Conservation (phyloP, 2,888 invertebrate species). For the Gymnoscelis rufifasciata region DNA sequence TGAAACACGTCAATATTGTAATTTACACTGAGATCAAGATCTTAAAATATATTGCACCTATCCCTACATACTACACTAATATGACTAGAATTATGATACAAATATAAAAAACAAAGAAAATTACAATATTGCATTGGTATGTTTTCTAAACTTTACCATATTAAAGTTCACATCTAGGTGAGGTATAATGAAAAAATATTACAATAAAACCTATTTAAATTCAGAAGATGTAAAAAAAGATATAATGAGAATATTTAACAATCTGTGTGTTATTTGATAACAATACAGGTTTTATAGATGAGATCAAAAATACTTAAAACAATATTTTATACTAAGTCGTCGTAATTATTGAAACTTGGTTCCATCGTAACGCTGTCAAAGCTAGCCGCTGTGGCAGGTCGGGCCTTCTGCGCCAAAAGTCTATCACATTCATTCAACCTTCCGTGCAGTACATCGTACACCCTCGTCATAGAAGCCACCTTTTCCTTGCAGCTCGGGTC, state of each 20-base stretch:
- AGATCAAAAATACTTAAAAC: constrained; percentile 10
- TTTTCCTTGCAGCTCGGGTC: constrained; percentile 74
- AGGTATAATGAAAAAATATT: too few relatives aligned
- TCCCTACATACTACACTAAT: constrained; percentile 5
- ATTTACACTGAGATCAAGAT: constrained; percentile 33
- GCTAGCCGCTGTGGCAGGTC: constrained; percentile 38
- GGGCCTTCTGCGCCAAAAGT: constrained; percentile 59
- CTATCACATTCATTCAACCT: constrained; percentile 67
- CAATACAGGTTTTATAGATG: constrained; percentile 6
- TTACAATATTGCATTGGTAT: not conserved
- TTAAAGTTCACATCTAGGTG: too few relatives aligned
- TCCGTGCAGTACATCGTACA: constrained; percentile 68
- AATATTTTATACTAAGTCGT: constrained; percentile 49
- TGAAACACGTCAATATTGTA: constrained; percentile 56
- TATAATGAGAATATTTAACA: constrained; percentile 4
- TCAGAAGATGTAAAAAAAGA: too few relatives aligned
- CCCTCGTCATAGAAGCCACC: constrained; percentile 70
- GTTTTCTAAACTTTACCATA: not conserved
- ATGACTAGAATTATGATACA: constrained; percentile 9
- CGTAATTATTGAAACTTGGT: constrained; percentile 61
- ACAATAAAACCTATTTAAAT: too few relatives aligned
- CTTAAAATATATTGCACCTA: constrained; percentile 12
- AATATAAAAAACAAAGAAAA: not conserved
- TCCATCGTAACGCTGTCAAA: constrained; percentile 63
- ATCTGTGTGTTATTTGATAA: constrained; percentile 19